These are phyloP conservation scores for Magallana gigas DNA, from an alignment of 1,140 invertebrate genomes.

Conservation along the genomic window DNA sequence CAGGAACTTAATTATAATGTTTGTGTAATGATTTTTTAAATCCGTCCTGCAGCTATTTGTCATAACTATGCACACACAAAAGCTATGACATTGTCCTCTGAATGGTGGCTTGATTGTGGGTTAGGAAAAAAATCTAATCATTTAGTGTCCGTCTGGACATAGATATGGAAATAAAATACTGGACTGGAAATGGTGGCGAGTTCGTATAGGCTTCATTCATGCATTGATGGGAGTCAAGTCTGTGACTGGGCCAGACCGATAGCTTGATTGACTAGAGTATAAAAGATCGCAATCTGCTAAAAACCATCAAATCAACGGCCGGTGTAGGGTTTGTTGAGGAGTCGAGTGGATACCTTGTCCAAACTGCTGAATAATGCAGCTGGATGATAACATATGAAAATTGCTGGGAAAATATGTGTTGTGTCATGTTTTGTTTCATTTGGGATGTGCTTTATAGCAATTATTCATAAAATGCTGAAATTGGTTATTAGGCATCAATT, in stretches of 20 bases:
- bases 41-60: not conserved
- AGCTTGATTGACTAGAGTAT: conserved; percentile 11
- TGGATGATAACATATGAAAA: too few species aligned
- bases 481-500: not conserved
- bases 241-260: not conserved
- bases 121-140: not conserved
- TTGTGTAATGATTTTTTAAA: conserved; percentile 17
- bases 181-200: not conserved
- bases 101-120: conserved; percentile 23
- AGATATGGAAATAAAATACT: not conserved
- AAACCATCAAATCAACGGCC: not conserved
- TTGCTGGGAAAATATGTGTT: too few species aligned
- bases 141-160: not conserved
- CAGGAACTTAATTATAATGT: not conserved
- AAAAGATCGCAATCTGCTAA: not conserved
- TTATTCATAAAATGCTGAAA: not conserved
- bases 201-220: not conserved
- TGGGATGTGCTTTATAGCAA: not conserved
- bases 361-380: not conserved
- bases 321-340: not conserved
- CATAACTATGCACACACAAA: not conserved
- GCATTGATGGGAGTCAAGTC: not conserved
- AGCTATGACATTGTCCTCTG: not conserved
- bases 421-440: not conserved
- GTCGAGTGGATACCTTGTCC: not conserved